These are phyloP conservation scores for Teleogryllus occipitalis DNA, from an alignment of 1,140 invertebrate species.

Conservation along the genomic window DNA sequence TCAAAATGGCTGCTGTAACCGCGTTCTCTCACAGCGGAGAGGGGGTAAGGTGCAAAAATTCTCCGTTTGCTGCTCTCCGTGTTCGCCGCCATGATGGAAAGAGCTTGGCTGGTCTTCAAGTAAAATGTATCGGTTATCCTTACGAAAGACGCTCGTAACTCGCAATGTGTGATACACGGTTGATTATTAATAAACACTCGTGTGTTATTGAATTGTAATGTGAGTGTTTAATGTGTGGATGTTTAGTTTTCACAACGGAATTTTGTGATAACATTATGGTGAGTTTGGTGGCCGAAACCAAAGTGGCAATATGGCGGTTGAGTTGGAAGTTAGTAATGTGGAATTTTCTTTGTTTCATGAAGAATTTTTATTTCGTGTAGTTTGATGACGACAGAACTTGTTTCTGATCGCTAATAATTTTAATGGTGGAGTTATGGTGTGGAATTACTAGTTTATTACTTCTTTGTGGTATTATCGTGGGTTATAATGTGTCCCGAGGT, in stretches of 20 bases:
- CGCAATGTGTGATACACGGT: constrained; percentile 42
- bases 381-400: background rate
- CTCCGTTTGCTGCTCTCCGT: background rate
- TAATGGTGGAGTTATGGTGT: too few relatives aligned
- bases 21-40: background rate
- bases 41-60: background rate
- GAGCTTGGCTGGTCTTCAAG: constrained; percentile 43
- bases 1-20: background rate
- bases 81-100: constrained; percentile 47
- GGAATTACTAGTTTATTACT: too few relatives aligned
- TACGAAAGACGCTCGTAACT: constrained; percentile 42
- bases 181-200: constrained; percentile 41
- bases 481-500: background rate
- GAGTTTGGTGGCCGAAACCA: constrained; percentile 33
- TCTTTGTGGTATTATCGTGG: background rate
- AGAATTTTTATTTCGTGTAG: constrained; percentile 11
- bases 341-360: constrained; percentile 41
- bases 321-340: constrained; percentile 8
- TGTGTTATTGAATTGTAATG: constrained; percentile 33
- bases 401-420: background rate
- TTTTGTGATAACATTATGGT: constrained; percentile 54
- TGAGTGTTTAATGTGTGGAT: constrained; percentile 42
- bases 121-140: constrained; percentile 41
- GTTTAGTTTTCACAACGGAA: constrained; percentile 39
- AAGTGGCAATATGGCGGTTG: constrained; percentile 49